Percentiles rank a stretch among this genome's conserved stretches.
phyloP scores from a whole-genome alignment of 2,113 vertebrate genomes.

The Riparia riparia region DNA sequence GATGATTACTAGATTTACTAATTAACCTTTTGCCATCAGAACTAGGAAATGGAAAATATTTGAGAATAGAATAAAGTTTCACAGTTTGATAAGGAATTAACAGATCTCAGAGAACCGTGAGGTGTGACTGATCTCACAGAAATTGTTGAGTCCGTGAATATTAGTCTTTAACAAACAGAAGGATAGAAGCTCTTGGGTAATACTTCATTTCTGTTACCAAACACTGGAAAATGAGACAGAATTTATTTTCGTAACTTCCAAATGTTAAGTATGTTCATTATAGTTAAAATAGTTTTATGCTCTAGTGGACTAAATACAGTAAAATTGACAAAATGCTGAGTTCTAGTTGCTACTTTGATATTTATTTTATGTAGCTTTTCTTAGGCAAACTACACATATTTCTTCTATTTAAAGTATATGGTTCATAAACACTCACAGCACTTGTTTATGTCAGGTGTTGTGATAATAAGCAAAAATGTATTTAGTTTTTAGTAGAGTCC shows the following conservation, averaged over 20 bases:
- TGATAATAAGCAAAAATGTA: not conserved
- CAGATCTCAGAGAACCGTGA: not conserved
- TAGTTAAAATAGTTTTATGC: not conserved
- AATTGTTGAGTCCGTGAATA: not conserved
- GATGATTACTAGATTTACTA: not conserved
- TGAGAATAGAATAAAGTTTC: not conserved
- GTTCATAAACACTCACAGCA: not conserved
- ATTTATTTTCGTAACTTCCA: not conserved
- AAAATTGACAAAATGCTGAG: not conserved
- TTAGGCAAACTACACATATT: not conserved
- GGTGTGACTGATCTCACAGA: not conserved
- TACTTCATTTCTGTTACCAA: not conserved
- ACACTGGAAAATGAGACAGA: not conserved
- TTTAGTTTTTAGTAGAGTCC: not conserved
- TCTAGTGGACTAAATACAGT: not conserved
- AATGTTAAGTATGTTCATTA: not conserved
- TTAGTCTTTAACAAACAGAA: not conserved
- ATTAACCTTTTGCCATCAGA: not conserved
- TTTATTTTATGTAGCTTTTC: not conserved
- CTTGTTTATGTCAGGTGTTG: not conserved
- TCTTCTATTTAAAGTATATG: not conserved
- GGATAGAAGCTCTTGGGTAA: not conserved
- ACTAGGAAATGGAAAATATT: not conserved
- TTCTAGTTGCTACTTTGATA: not conserved
- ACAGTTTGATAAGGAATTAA: not conserved